phyloP scores from a whole-genome alignment of 2,113 vertebrate species.

The Carollia perspicillata region DNA sequence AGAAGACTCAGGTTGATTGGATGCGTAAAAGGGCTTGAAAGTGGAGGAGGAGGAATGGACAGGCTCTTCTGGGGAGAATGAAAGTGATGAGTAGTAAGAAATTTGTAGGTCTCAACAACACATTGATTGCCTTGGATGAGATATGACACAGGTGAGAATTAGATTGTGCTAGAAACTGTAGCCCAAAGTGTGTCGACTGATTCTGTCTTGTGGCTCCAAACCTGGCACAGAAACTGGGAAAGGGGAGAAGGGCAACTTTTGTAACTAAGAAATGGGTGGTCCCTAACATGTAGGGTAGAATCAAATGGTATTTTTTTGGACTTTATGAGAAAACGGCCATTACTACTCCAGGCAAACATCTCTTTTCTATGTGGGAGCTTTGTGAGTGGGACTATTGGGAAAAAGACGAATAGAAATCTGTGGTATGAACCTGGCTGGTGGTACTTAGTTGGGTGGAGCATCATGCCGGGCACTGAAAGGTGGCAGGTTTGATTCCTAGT shows the following conservation, averaged over 20 bases:
- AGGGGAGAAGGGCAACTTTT: background rate
- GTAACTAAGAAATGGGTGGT: background rate
- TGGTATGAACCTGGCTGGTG: too few relatives aligned
- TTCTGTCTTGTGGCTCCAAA: background rate
- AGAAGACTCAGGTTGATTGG: background rate
- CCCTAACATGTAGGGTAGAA: background rate
- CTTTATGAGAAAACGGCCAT: background rate
- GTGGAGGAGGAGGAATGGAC: background rate
- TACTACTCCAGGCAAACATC: background rate
- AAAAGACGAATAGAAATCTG: background rate
- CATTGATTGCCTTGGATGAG: background rate
- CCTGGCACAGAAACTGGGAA: background rate
- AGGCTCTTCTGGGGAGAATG: background rate
- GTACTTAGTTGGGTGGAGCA: too few relatives aligned
- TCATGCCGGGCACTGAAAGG: too few relatives aligned
- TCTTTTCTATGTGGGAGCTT: background rate
- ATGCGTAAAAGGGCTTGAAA: background rate
- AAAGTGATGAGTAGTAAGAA: background rate
- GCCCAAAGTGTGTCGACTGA: background rate
- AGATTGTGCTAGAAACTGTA: background rate
- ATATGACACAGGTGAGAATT: background rate
- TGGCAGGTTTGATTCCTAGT: too few relatives aligned
- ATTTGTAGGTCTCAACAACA: background rate
- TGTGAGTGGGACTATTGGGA: background rate
- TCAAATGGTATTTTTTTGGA: background rate